Percentiles rank a stretch among this genome's conserved stretches.
Evolutionary conservation across 2,888 invertebrate genomes (phyloP).

Genomic region (Volucella inanis): DNA sequence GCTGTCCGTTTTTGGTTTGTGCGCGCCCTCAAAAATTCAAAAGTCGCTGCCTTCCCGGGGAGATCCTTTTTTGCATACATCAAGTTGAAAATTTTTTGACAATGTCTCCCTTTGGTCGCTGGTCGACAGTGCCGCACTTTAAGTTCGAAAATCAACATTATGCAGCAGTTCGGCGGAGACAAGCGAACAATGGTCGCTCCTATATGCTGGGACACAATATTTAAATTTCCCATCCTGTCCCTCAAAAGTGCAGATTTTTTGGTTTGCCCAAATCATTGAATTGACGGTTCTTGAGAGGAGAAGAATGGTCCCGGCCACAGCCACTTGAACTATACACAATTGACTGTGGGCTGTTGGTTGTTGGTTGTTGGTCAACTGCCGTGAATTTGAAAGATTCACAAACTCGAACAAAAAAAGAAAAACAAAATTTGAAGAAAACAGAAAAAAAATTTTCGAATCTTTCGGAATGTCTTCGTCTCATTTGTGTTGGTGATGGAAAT

Average conservation of each 20-base stretch:
- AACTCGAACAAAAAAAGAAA: conserved; percentile 1
- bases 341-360: conserved; percentile 42
- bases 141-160: conserved; percentile 61
- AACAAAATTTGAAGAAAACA: background rate
- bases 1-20: conserved; percentile 20
- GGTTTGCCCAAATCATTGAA: conserved; percentile 81
- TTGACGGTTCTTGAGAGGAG: conserved; percentile 31
- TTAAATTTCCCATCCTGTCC: conserved; percentile 78
- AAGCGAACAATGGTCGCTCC: conserved; percentile 56
- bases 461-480: conserved; percentile 53
- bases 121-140: background rate
- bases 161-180: conserved; percentile 51
- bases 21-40: conserved; percentile 16
- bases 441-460: background rate
- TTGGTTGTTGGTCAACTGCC: conserved; percentile 26
- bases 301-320: background rate
- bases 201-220: conserved; percentile 63
- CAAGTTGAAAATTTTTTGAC: conserved; percentile 62
- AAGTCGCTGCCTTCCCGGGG: conserved; percentile 47
- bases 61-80: conserved; percentile 73
- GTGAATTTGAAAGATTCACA: conserved; percentile 29
- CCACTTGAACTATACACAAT: conserved; percentile 37
- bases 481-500: conserved; percentile 35
- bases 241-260: conserved; percentile 82
- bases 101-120: conserved; percentile 30